phyloP scores from a whole-genome alignment of 2,888 invertebrate genomes.

The Xestia rhomboidea region DNA sequence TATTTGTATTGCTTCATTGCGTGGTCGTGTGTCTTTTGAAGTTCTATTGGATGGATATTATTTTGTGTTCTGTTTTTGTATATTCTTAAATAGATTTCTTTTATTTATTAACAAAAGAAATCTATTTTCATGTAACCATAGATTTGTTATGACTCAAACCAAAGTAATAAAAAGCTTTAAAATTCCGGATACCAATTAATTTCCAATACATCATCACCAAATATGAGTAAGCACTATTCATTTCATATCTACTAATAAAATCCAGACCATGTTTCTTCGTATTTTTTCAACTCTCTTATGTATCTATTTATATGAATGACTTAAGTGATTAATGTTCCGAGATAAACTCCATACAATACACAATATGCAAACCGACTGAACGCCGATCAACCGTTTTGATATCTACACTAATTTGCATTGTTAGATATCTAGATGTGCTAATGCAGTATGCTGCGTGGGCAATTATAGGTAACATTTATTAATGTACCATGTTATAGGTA shows the following conservation, averaged over 20 bases:
- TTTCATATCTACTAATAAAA: constrained; percentile 57
- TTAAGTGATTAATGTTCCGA: constrained; percentile 68
- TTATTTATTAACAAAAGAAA: not conserved
- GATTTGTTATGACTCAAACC: not conserved
- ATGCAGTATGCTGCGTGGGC: constrained; percentile 56
- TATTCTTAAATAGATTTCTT: not conserved
- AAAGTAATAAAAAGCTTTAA: constrained; percentile 10
- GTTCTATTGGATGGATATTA: not conserved
- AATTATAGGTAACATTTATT: constrained; percentile 52
- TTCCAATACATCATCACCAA: constrained; percentile 43
- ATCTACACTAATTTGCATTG: constrained; percentile 68
- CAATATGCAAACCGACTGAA: constrained; percentile 64
- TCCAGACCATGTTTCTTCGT: constrained; percentile 51
- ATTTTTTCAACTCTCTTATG: constrained; percentile 42
- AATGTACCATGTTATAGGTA: constrained; percentile 27
- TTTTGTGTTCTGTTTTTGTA: not conserved
- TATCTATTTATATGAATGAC: constrained; percentile 63
- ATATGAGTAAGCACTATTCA: constrained; percentile 50
- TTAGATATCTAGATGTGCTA: constrained; percentile 67
- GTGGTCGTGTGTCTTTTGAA: not conserved
- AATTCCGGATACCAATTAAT: constrained; percentile 27
- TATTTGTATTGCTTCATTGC: constrained; percentile 44
- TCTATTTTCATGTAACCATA: too few species aligned
- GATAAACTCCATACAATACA: constrained; percentile 67
- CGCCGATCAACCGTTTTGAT: constrained; percentile 67